Base-by-base conservation (phyloP, 2,888 invertebrate genomes). In the Spodoptera picta region DNA sequence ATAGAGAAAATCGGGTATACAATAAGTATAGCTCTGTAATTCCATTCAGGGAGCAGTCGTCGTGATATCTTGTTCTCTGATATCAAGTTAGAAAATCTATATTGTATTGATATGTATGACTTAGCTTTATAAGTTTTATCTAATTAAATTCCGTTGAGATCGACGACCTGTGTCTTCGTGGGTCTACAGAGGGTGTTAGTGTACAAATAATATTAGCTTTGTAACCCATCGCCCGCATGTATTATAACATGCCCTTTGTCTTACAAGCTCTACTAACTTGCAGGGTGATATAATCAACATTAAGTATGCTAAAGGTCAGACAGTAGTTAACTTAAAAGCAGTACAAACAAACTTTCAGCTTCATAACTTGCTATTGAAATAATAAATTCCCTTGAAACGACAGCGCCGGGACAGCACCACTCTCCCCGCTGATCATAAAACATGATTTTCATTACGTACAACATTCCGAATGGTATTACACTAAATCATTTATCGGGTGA, bases 401-500 rank as follows among this genome's bases (percentile, higher is more conserved):
- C 12, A 42, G 36, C 12, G 24, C 9, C 36, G 36, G 36, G 36
- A 36, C 36, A 36, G 36, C 36, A 2, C 36, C 36, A 36, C 7
- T 36, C 27, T 31, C 43, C 36, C n/a, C 47, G 5, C n/a, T 46
- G 41, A 48, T 27, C 12, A 46, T 61, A 62, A 75, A 66, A 51
- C 62, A 70, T 54, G 43, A 53, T 24, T 69, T 69, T 60, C 53
- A 72, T 75, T 55, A 69, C 36, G 36, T 36, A 36, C 19, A 51
- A 48, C 46, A 65, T 77, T 68, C 65, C 69, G 45, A 58, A 66
- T 54, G 27, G 62, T 45, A 51, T 45, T 48, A 55, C 52, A 64
- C 43, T 65, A 65, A 63, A 77, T 72, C 53, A 66, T 56, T 63
- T 73, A 80, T 77, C 68, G 54, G 72, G 61, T 1, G 31, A 51